Evolutionary conservation across 35 echinoderm and acorn worm genomes (phyloP).

Genomic region (Diadema setosum): DNA sequence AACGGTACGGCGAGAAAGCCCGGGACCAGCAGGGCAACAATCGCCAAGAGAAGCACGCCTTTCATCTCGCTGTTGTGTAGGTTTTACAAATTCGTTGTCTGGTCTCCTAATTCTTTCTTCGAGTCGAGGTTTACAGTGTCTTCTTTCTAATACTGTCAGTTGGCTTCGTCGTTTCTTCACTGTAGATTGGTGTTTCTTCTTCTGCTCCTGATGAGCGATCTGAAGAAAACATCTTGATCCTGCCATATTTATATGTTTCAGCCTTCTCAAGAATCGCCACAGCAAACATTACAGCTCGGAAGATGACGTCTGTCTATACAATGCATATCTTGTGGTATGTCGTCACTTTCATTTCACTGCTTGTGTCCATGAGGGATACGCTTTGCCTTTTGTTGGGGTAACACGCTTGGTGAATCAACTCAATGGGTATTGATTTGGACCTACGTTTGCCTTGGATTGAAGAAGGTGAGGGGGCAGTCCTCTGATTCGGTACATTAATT

Average conservation of each 20-base stretch:
- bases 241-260: background rate
- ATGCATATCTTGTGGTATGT: too few relatives aligned
- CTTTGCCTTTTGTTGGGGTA: too few relatives aligned
- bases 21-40: background rate
- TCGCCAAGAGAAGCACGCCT: background rate
- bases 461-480: too few relatives aligned
- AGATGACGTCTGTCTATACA: background rate
- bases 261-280: background rate
- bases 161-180: background rate
- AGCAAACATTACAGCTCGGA: too few relatives aligned
- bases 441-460: too few relatives aligned
- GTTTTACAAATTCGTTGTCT: background rate
- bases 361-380: too few relatives aligned
- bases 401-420: too few relatives aligned
- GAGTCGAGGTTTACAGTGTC: background rate
- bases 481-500: too few relatives aligned
- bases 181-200: background rate
- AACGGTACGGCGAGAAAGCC: background rate
- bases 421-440: too few relatives aligned
- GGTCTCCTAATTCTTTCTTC: background rate
- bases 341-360: too few relatives aligned
- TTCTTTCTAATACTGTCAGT: background rate
- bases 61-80: background rate
- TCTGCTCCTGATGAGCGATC: background rate
- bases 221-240: background rate